Percentiles rank a stretch among this genome's conserved stretches.
These are phyloP conservation scores for Octodon degus DNA, from an alignment of 2,113 vertebrate genomes.

Conservation along the genomic window DNA sequence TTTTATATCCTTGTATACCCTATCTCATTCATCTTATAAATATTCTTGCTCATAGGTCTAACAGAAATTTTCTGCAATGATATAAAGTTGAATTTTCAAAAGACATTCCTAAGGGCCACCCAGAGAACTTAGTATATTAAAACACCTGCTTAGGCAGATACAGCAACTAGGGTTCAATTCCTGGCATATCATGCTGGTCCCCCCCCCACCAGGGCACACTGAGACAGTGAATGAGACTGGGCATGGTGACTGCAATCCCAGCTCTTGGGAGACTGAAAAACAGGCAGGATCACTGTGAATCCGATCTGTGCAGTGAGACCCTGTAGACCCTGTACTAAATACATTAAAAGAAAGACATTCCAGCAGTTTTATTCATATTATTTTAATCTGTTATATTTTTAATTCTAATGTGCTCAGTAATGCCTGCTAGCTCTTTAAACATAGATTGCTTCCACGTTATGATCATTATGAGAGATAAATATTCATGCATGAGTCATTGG, in stretches of 20 bases:
- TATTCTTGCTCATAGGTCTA: neutral
- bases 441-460: neutral
- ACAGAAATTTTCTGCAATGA: neutral
- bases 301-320: no score
- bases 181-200: no score
- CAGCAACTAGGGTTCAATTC: no score
- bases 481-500: neutral
- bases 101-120: no score
- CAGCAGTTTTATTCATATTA: neutral
- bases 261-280: no score
- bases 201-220: no score
- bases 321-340: no score
- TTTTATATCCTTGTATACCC: neutral
- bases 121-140: no score
- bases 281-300: no score
- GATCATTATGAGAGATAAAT: neutral
- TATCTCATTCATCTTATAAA: neutral
- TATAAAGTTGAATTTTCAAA: neutral
- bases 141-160: no score
- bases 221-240: no score
- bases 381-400: neutral
- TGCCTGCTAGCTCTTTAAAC: neutral
- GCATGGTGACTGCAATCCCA: no score
- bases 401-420: neutral
- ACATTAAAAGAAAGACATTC: neutral